Conservation (phyloP, 2,113 vertebrate genomes). For the Chelonoidis abingdonii region DNA sequence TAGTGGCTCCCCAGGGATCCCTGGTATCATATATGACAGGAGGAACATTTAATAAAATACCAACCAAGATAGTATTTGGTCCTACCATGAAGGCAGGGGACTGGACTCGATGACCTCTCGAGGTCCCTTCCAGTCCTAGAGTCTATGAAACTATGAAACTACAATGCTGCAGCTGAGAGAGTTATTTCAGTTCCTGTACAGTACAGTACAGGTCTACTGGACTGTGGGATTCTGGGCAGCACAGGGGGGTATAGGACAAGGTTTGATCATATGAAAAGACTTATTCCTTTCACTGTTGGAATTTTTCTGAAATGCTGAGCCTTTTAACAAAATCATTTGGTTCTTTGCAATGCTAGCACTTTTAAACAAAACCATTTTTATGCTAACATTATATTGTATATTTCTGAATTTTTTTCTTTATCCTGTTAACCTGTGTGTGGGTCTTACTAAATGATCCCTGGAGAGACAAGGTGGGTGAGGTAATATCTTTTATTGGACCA, state of each 20-base stretch:
- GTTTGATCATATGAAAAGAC: not conserved
- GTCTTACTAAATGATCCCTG: not conserved
- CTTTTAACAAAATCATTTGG: not conserved
- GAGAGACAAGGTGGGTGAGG: not conserved
- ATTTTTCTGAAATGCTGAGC: not conserved
- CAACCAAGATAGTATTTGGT: not conserved
- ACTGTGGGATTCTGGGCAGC: not conserved
- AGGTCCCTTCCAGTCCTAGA: too few species aligned
- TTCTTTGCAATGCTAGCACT: not conserved
- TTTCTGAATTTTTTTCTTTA: slow-evolving; percentile 5
- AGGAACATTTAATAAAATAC: not conserved
- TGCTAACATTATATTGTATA: slow-evolving; percentile 20
- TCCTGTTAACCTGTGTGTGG: not conserved
- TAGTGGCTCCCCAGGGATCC: not conserved
- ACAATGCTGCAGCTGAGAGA: not conserved
- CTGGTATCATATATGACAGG: not conserved
- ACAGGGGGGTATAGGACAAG: not conserved
- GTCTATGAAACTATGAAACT: not conserved
- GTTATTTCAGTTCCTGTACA: not conserved
- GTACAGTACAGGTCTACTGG: not conserved
- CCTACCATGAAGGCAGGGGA: too few species aligned
- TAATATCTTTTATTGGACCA: not conserved
- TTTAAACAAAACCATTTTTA: not conserved
- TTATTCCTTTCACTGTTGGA: not conserved
- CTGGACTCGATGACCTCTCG: too few species aligned